Evolutionary conservation across 2,113 vertebrate species (phyloP).

Genomic region (Pholis gunnellus): DNA sequence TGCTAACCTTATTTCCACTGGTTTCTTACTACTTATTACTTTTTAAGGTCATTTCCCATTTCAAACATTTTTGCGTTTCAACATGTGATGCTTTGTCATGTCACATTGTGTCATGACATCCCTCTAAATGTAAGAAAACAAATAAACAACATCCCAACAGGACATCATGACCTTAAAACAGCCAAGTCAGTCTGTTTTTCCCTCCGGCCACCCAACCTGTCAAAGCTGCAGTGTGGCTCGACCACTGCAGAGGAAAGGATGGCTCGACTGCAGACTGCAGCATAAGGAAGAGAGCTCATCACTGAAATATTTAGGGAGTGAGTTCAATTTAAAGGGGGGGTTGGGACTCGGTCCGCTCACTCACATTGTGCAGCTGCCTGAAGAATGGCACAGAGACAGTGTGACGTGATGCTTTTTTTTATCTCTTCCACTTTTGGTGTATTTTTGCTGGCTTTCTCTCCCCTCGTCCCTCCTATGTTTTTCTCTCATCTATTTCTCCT

Average conservation of each 20-base stretch:
- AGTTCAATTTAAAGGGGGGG: slow-evolving; percentile 74
- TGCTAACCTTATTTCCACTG: not conserved
- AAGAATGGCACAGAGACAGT: slow-evolving; percentile 29
- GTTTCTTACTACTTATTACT: slow-evolving; percentile 2
- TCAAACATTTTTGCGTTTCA: slow-evolving; percentile 12
- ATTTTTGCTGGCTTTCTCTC: slow-evolving; percentile 7
- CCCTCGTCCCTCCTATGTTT: not conserved
- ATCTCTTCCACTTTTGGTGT: slow-evolving; percentile 24
- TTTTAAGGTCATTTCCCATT: not conserved
- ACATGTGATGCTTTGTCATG: slow-evolving; percentile 1
- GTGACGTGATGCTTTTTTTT: slow-evolving; percentile 22
- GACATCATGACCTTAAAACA: slow-evolving; percentile 72
- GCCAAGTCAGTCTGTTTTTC: slow-evolving; percentile 65
- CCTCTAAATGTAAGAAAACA: slow-evolving; percentile 48
- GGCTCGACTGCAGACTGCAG: slow-evolving; percentile 77
- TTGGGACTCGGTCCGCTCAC: slow-evolving; percentile 63
- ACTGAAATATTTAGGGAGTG: slow-evolving; percentile 85
- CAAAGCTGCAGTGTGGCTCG: slow-evolving; percentile 73
- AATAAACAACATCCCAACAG: slow-evolving; percentile 62
- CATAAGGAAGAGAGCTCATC: slow-evolving; percentile 70
- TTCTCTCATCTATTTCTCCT: not conserved
- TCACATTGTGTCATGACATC: slow-evolving; percentile 31
- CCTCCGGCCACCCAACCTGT: slow-evolving; percentile 74
- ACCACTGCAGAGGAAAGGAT: slow-evolving; percentile 76
- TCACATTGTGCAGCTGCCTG: slow-evolving; percentile 58